Base-by-base conservation (phyloP, 2,888 invertebrate species). In the Epirrhoe alternata region DNA sequence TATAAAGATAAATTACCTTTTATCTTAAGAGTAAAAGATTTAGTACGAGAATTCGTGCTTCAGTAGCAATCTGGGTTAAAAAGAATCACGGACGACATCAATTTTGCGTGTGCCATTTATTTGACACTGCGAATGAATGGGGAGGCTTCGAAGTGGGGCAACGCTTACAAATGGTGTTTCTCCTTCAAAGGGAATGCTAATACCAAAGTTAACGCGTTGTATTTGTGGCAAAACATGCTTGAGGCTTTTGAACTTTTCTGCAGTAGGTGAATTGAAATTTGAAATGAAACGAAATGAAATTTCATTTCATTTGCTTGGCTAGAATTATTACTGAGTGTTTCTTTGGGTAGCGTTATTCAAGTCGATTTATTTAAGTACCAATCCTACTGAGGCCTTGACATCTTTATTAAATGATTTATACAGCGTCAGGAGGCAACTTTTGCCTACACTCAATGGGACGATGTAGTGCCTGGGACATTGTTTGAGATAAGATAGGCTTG, bases 91-190 rank as follows among this genome's bases (percentile, higher is more conserved):
- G 82, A 80, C 78, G 76, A 78, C 84, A 89, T 91, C 87, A 88
- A 91, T 91, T 90, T 84, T 86, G 85, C 86, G 81, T 80, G 86
- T 83, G 77, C 88, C 89, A 89, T 92, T 92, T 90, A 88, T 89
- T 90, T 86, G 83, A 82, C 84, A 69, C 60, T 42, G 66, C 85
- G 82, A 87, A 82, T 79, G 80, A 80, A 79, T 77, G 81, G 76
- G 82, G 76, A 69, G 74, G 64, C 62, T 71, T 72, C 74, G 73
- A 80, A 77, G 76, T 76, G 74, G 77, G 61, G 58, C 69, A 66
- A 64, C 55, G 63, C 62, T 66, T 57, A 66, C 64, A 72, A 71
- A 70, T 64, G 54, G 56, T 68, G 63, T 71, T 69, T 70, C 67
- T 72, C 64, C 65, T 61, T 62, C 58, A 42, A 63, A 61, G 30